Evolutionary conservation across 2,888 invertebrate species (phyloP).

Genomic region (Epinotia brunnichana): DNA sequence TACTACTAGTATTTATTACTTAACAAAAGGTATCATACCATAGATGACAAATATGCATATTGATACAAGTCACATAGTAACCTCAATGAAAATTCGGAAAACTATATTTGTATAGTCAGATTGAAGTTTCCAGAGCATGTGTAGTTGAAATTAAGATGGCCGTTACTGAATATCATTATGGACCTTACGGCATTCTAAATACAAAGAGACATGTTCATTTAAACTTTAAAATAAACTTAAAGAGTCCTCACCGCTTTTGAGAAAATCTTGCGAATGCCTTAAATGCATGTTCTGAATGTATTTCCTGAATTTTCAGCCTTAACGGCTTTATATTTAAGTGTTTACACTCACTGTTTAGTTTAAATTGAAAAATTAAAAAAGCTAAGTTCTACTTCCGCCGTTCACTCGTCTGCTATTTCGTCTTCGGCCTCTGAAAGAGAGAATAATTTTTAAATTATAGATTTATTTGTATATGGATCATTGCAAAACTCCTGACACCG

Average conservation of each 20-base stretch:
- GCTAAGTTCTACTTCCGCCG: conserved; percentile 14
- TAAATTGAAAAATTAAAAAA: conserved; percentile 43
- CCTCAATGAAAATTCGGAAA: background rate
- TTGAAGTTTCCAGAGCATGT: background rate
- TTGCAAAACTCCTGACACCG: too few relatives aligned
- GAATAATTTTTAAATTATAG: background rate
- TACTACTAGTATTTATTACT: too few relatives aligned
- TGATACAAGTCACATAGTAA: too few relatives aligned
- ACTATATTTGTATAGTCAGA: background rate
- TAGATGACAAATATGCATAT: too few relatives aligned
- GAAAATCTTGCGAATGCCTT: background rate
- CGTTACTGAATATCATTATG: too few relatives aligned
- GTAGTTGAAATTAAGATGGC: too few relatives aligned
- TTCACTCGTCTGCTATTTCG: conserved; percentile 53
- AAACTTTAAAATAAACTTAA: too few relatives aligned
- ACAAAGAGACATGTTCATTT: too few relatives aligned
- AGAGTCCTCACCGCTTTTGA: too few relatives aligned
- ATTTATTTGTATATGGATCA: background rate
- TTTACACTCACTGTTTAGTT: conserved; percentile 17
- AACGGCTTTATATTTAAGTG: background rate
- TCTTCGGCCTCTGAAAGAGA: conserved; percentile 57
- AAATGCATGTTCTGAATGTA: background rate
- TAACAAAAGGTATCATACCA: too few relatives aligned
- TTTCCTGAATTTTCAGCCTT: background rate
- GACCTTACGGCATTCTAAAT: too few relatives aligned